Evolutionary conservation across 2,888 invertebrate species (phyloP).

Genomic region (Harmothoe impar): DNA sequence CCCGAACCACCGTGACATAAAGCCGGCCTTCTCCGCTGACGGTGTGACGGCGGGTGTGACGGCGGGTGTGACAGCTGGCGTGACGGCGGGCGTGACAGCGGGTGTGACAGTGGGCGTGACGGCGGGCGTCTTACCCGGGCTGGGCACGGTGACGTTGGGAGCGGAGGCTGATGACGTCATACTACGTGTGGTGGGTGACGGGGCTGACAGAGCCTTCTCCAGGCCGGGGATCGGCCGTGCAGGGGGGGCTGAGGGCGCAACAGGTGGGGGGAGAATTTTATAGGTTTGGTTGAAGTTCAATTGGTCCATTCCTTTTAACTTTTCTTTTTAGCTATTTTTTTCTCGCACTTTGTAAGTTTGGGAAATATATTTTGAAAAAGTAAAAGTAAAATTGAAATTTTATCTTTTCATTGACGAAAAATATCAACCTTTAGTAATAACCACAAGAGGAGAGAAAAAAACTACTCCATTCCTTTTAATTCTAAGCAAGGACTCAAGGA

Average conservation of each 20-base stretch:
- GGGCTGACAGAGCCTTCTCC: slow-evolving; percentile 41
- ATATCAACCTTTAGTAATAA: no score
- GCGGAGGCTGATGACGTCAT: slow-evolving; percentile 44
- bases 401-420: no score
- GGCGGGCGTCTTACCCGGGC: slow-evolving; percentile 62
- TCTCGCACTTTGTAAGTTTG: no score
- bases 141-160: slow-evolving; percentile 55
- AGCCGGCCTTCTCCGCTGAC: slow-evolving; percentile 76
- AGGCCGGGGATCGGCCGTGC: slow-evolving; percentile 72
- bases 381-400: no score
- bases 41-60: slow-evolving; percentile 69
- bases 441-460: no score
- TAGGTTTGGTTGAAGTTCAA: neutral
- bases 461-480: no score
- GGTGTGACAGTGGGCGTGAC: slow-evolving; percentile 68
- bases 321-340: no score
- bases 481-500: no score
- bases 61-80: slow-evolving; percentile 69
- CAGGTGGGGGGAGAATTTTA: neutral
- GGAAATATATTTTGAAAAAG: no score
- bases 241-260: slow-evolving; percentile 73
- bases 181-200: neutral
- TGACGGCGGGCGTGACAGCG: slow-evolving; percentile 68
- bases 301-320: neutral
- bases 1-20: slow-evolving; percentile 80